Base-by-base conservation (phyloP, 30 jellyfish, hydroid and myxozoan species). In the Aurelia aurita region DNA sequence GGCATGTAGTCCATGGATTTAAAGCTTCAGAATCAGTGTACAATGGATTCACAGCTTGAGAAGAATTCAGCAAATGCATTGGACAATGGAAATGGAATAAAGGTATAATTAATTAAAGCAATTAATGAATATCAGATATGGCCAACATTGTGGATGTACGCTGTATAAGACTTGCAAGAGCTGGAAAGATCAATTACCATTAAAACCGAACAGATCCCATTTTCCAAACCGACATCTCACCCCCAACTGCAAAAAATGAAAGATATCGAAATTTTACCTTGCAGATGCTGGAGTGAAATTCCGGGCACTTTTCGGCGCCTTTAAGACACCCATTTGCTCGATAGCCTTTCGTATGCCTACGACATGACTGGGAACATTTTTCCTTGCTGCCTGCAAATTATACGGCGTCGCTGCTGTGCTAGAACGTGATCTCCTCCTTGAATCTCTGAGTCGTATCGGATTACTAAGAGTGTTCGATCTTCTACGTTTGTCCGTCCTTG, bases 341-440 rank as follows among this genome's bases (percentile, higher is more conserved):
- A 74, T 64, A 19, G 86, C 86, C 31, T 39, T 53, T 18, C 86
- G 86, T 18, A 74, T 60, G 23, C 86, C 86, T 13, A 57, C 21
- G 75, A 74, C 11, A 34, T 74, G 86, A 31, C 63, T 55, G 5
- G 86, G 74, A 21, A 58, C 23, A 23, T 26, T 74, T 65, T 55
- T 74, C 23, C 75, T 74, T 0, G 74, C 51, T 11, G 86, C 57
- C 74, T 49, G 72, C 43, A 74, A 35, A 57, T 31, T 74, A 59
- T 74, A 74, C 16, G 86, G 86, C 34, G 60, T 59, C 0, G 76
- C 67, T 22, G 86, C 72, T 2, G 62, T 74, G 27, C 74, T 49
- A 14, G 74, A 58, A 15, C 82, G 80, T 5, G 82, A 62, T 58
- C 90, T 44, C 76, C 87, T 55, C 44, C 90, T 80, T 26, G 90